Evolutionary conservation across 2,888 invertebrate species (phyloP).

Genomic region (Rotaria sp.): DNA sequence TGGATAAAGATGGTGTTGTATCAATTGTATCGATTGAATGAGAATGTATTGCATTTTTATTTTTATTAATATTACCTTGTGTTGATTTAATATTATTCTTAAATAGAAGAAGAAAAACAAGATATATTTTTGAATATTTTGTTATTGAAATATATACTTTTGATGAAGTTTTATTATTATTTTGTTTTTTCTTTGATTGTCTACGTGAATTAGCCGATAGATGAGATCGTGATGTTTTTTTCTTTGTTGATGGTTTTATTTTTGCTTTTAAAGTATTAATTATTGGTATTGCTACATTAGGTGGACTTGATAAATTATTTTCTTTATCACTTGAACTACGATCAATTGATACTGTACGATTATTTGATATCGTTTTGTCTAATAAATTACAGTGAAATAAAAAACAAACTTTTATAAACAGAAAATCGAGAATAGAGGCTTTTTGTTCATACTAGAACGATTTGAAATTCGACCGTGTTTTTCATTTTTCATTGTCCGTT

Average conservation of each 20-base stretch:
- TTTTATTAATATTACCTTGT: background rate
- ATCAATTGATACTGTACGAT: background rate
- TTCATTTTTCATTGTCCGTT: background rate
- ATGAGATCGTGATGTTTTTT: background rate
- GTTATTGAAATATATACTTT: background rate
- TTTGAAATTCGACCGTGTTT: background rate
- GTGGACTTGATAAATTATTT: background rate
- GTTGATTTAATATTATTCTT: background rate
- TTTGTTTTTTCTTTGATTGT: background rate
- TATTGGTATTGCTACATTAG: background rate
- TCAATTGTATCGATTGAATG: background rate
- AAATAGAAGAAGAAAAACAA: background rate
- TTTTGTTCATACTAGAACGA: background rate
- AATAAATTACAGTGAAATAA: background rate
- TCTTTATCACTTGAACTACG: constrained; percentile 29
- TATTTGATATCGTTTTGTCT: background rate
- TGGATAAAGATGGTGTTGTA: background rate
- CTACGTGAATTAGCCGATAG: background rate
- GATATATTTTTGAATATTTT: background rate
- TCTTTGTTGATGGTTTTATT: background rate
- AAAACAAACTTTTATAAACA: no score
- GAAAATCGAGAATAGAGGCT: background rate
- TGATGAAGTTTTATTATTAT: background rate
- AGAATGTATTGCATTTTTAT: background rate
- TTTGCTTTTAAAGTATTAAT: background rate